phyloP scores from a whole-genome alignment of 2,888 invertebrate species.

The Gryllus longicercus region DNA sequence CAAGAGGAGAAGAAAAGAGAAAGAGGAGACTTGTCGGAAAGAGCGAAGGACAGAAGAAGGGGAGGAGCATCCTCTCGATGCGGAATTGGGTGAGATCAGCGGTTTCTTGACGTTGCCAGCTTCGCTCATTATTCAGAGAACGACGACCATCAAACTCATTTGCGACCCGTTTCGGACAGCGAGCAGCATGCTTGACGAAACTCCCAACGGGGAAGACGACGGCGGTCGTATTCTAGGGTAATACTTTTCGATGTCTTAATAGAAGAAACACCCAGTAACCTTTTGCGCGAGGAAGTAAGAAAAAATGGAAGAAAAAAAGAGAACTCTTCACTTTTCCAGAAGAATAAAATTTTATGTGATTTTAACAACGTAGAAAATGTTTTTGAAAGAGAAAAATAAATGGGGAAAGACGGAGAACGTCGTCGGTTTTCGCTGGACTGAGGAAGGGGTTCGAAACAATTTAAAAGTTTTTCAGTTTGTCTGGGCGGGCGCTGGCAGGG shows the following conservation, averaged over 20 bases:
- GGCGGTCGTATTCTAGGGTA: not conserved
- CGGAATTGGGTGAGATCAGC: constrained; percentile 4
- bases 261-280: not conserved
- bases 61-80: not conserved
- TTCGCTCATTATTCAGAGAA: constrained; percentile 7
- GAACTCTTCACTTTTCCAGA: constrained; percentile 17
- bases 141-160: constrained; percentile 1
- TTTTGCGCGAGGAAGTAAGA: not conserved
- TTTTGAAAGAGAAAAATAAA: constrained; percentile 17
- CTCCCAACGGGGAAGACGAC: not conserved
- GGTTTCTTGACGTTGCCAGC: not conserved
- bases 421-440: not conserved
- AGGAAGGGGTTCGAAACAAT: constrained; percentile 10
- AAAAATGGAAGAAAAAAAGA: not conserved
- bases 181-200: not conserved
- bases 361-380: constrained; percentile 17
- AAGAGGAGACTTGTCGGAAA: not conserved
- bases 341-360: constrained; percentile 17
- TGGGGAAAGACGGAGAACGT: not conserved
- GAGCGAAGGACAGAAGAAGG: not conserved
- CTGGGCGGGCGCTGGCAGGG: not conserved
- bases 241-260: not conserved
- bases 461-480: constrained; percentile 17
- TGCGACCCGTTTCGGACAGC: not conserved
- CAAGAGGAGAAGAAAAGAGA: not conserved